phyloP scores from a whole-genome alignment of 2,888 invertebrate species.

The Fissipunctia ypsillon region DNA sequence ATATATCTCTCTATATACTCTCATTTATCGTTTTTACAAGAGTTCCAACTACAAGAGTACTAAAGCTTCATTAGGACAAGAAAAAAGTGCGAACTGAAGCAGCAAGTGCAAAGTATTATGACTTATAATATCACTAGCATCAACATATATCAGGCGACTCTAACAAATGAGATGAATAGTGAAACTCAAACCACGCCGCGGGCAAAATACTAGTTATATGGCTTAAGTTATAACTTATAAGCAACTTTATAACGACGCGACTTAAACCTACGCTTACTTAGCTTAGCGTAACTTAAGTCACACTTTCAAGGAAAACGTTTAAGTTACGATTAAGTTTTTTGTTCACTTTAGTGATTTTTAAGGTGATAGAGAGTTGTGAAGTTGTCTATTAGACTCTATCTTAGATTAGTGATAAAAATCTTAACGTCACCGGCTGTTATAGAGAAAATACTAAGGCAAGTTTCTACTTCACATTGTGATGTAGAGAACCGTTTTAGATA shows the following conservation, averaged over 20 bases:
- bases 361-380: slow-evolving; percentile 8
- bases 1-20: not conserved
- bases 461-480: slow-evolving; percentile 7
- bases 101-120: slow-evolving; percentile 51
- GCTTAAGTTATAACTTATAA: slow-evolving; percentile 55
- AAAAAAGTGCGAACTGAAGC: slow-evolving; percentile 30
- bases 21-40: no score
- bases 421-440: slow-evolving; percentile 17
- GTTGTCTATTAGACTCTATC: slow-evolving; percentile 25
- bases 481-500: slow-evolving; percentile 26
- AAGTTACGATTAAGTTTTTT: slow-evolving; percentile 34
- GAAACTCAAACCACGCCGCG: slow-evolving; percentile 60
- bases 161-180: slow-evolving; percentile 61
- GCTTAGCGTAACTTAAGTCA: slow-evolving; percentile 47
- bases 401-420: slow-evolving; percentile 31
- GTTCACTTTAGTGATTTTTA: slow-evolving; percentile 9
- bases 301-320: slow-evolving; percentile 53
- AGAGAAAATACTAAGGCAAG: slow-evolving; percentile 12
- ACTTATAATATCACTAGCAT: slow-evolving; percentile 53
- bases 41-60: not conserved
- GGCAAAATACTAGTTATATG: slow-evolving; percentile 60
- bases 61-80: slow-evolving; percentile 19
- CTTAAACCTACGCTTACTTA: slow-evolving; percentile 56
- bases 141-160: slow-evolving; percentile 45
- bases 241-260: slow-evolving; percentile 58